Evolutionary conservation across 2,888 invertebrate genomes (phyloP).

Genomic region (Stramonita haemastoma): DNA sequence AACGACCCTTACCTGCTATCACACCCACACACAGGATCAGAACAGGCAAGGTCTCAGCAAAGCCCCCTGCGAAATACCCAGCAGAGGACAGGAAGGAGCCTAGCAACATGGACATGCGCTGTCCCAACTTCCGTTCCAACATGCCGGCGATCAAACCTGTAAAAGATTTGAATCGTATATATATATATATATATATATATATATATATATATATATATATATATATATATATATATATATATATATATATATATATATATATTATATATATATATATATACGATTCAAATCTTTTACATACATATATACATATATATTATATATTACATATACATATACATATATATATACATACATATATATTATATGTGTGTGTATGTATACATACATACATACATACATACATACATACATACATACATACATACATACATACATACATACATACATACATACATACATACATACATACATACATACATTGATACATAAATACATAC

Average conservation of each 20-base stretch:
- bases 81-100: neutral
- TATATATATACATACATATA: too few relatives aligned
- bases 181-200: too few relatives aligned
- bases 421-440: constrained; percentile 9
- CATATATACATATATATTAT: too few relatives aligned
- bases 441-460: neutral
- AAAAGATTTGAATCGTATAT: neutral
- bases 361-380: too few relatives aligned
- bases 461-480: neutral
- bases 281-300: neutral
- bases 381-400: neutral
- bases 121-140: constrained; percentile 6
- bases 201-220: neutral
- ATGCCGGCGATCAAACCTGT: neutral
- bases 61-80: neutral
- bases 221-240: too few relatives aligned
- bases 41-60: neutral
- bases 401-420: neutral
- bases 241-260: too few relatives aligned
- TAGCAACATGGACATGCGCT: neutral
- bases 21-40: neutral
- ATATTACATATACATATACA: constrained; percentile 1
- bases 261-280: neutral
- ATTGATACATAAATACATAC: neutral
- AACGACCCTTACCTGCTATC: neutral